phyloP scores from a whole-genome alignment of 2,888 invertebrate species.

The Polymixis lichenea region DNA sequence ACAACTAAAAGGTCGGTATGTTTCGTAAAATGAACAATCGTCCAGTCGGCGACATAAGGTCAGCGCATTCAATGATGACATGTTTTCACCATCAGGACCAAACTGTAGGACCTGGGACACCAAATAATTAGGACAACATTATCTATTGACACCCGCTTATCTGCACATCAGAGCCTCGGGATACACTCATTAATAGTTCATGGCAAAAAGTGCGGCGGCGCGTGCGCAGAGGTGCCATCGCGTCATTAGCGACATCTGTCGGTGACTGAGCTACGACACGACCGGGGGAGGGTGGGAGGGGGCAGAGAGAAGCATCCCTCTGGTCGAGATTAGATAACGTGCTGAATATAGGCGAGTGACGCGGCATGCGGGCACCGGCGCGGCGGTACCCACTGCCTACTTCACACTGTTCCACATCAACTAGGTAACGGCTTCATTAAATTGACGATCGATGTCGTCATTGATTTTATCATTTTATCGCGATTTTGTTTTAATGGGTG shows the following conservation, averaged over 20 bases:
- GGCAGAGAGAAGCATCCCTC: slow-evolving; percentile 34
- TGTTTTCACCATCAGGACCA: slow-evolving; percentile 37
- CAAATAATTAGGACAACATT: slow-evolving; percentile 61
- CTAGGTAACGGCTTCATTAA: slow-evolving; percentile 34
- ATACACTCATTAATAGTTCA: slow-evolving; percentile 67
- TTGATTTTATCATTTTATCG: slow-evolving; percentile 50
- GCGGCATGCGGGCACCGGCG: slow-evolving; percentile 24
- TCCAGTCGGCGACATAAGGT: slow-evolving; percentile 13
- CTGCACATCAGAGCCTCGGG: slow-evolving; percentile 60
- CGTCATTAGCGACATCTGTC: slow-evolving; percentile 65
- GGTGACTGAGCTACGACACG: slow-evolving; percentile 27
- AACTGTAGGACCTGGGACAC: slow-evolving; percentile 25
- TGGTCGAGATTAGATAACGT: slow-evolving; percentile 60
- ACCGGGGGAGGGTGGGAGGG: not conserved
- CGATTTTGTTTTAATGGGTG: slow-evolving; percentile 19
- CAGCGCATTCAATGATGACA: slow-evolving; percentile 30
- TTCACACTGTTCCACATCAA: slow-evolving; percentile 19
- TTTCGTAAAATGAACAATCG: not conserved
- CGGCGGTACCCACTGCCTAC: not conserved
- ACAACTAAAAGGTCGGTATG: not conserved
- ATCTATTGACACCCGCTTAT: slow-evolving; percentile 65
- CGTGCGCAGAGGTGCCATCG: slow-evolving; percentile 62
- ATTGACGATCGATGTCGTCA: slow-evolving; percentile 28
- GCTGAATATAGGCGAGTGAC: slow-evolving; percentile 59
- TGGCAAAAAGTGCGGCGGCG: slow-evolving; percentile 70